phyloP scores from a whole-genome alignment of 2,113 vertebrate genomes.

The Crotalus viridis region DNA sequence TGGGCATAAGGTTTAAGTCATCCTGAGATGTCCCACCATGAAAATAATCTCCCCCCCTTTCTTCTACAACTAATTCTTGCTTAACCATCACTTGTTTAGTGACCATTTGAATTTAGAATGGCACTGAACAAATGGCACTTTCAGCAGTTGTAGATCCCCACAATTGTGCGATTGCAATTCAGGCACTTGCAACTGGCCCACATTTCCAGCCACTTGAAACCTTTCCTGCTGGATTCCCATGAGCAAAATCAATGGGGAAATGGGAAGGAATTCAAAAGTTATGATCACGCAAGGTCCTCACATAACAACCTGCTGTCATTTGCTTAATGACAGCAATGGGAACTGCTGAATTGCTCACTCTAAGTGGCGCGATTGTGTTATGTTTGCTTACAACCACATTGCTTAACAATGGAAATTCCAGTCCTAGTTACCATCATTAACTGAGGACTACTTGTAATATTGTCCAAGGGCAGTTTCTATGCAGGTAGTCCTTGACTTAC shows the following conservation, averaged over 20 bases:
- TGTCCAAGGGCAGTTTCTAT: neutral
- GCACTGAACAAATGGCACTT: neutral
- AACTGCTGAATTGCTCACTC: neutral
- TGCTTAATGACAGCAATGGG: neutral
- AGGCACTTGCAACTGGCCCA: neutral
- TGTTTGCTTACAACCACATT: neutral
- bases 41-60: neutral
- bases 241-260: neutral
- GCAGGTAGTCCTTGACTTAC: too few species aligned
- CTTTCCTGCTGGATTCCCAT: neutral
- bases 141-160: too few species aligned
- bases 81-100: neutral
- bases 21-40: neutral
- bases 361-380: neutral
- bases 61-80: neutral
- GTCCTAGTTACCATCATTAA: neutral
- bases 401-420: neutral
- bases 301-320: neutral
- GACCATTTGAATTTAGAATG: neutral
- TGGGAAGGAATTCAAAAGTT: neutral
- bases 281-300: neutral
- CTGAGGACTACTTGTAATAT: neutral
- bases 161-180: neutral
- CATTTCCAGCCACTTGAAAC: neutral
- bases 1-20: neutral